Conservation (phyloP, 2,797 vertebrate genomes). For the Basileuterus tristriatus region DNA sequence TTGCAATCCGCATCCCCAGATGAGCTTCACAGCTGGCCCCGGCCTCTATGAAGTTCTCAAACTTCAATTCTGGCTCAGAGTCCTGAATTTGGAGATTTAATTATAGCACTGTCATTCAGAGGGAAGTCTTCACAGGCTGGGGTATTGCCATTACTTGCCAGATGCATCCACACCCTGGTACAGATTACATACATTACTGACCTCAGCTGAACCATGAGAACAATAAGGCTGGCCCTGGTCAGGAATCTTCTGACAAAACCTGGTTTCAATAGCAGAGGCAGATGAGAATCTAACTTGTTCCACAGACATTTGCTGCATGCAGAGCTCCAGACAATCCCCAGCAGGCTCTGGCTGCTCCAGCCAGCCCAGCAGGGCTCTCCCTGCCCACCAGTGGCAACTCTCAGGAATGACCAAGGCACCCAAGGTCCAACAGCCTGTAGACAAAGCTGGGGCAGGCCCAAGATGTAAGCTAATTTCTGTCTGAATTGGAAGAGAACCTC, state of each 20-base stretch:
- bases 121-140: constrained; percentile 52
- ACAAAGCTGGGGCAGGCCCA: not conserved
- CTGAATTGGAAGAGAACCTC: not conserved
- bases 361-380: not conserved
- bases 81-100: constrained; percentile 62
- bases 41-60: constrained; percentile 40
- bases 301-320: not conserved
- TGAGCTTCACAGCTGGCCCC: constrained; percentile 51
- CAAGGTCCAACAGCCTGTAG: rapidly evolving
- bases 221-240: constrained; percentile 50
- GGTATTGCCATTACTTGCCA: constrained; percentile 66
- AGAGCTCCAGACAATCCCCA: not conserved
- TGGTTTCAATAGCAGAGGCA: not conserved
- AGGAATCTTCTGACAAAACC: constrained; percentile 52
- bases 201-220: constrained; percentile 66
- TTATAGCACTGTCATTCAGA: constrained; percentile 65
- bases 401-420: not conserved
- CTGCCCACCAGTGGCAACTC: not conserved
- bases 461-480: not conserved
- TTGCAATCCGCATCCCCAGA: constrained; percentile 45
- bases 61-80: constrained; percentile 46
- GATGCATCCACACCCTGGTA: constrained; percentile 60
- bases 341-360: not conserved
- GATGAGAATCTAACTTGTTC: not conserved
- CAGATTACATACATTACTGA: constrained; percentile 62